A percentile compares a stretch with the other conserved stretches of the same genome.
phyloP scores from a whole-genome alignment of 1,140 invertebrate species.

The Sitodiplosis mosellana region DNA sequence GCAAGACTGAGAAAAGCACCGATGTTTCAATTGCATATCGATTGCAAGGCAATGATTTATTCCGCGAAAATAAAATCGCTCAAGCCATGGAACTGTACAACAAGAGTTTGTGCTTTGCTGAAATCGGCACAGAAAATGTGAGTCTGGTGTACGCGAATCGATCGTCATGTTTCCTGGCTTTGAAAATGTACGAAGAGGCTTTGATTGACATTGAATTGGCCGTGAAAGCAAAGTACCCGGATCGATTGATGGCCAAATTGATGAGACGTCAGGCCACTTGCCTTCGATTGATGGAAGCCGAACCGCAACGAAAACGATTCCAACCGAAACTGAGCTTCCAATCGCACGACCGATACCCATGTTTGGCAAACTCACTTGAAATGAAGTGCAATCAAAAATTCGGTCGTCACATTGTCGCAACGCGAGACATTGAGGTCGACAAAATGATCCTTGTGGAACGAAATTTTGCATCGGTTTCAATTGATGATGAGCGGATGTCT shows the following conservation, averaged over 20 bases:
- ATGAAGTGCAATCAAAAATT: slow-evolving; percentile 33
- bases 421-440: slow-evolving; percentile 44
- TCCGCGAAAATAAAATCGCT: slow-evolving; percentile 4
- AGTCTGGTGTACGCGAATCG: slow-evolving; percentile 48
- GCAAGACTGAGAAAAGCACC: slow-evolving; percentile 4
- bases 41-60: slow-evolving; percentile 34
- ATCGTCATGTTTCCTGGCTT: slow-evolving; percentile 44
- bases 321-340: slow-evolving; percentile 23
- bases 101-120: slow-evolving; percentile 36
- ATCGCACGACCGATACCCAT: slow-evolving; percentile 28
- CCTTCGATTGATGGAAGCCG: slow-evolving; percentile 20
- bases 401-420: slow-evolving; percentile 44
- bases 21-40: slow-evolving; percentile 25
- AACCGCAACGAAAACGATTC: slow-evolving; percentile 14
- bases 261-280: slow-evolving; percentile 29
- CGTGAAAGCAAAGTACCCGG: slow-evolving; percentile 29
- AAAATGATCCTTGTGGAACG: slow-evolving; percentile 61
- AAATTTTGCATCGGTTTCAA: slow-evolving; percentile 50
- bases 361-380: slow-evolving; percentile 36
- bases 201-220: slow-evolving; percentile 34
- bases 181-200: slow-evolving; percentile 39
- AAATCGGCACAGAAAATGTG: slow-evolving; percentile 31
- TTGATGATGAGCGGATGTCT: slow-evolving; percentile 40
- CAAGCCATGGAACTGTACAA: slow-evolving; percentile 38
- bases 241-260: slow-evolving; percentile 31